phyloP scores from a whole-genome alignment of 2,797 vertebrate genomes.

The Danio aesculapii region DNA sequence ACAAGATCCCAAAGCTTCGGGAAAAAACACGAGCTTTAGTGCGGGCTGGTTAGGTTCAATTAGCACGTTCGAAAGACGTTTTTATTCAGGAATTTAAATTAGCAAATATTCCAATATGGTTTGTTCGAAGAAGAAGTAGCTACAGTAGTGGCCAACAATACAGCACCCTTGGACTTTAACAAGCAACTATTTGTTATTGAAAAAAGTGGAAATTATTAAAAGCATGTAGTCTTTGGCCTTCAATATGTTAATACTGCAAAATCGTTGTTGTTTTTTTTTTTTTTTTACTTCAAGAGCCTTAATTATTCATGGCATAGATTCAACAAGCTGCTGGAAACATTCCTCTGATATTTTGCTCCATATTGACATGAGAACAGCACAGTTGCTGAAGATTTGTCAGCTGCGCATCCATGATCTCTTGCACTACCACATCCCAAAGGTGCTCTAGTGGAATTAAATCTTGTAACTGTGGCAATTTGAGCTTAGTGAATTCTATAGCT shows the following conservation, averaged over 20 bases:
- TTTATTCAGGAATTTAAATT: background rate
- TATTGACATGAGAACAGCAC: too few relatives aligned
- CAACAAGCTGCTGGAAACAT: too few relatives aligned
- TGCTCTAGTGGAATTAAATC: too few relatives aligned
- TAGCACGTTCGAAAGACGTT: slow-evolving; percentile 1
- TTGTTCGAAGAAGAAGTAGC: background rate
- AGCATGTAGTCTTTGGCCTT: background rate
- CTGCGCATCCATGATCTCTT: too few relatives aligned
- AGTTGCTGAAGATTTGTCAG: too few relatives aligned
- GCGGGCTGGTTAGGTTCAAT: background rate
- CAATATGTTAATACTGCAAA: background rate
- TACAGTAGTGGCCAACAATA: slow-evolving; percentile 12
- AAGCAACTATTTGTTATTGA: background rate
- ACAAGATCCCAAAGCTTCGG: slow-evolving; percentile 17
- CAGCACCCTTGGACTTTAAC: background rate
- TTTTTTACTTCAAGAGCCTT: too few relatives aligned
- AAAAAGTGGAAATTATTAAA: background rate
- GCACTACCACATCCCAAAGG: too few relatives aligned
- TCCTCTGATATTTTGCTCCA: too few relatives aligned
- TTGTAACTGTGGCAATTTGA: too few relatives aligned
- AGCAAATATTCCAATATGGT: slow-evolving; percentile 1
- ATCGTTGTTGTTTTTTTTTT: background rate
- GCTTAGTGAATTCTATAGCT: too few relatives aligned
- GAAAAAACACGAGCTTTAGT: background rate
- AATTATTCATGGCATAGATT: too few relatives aligned